Evolutionary conservation across 2,113 vertebrate genomes (phyloP).

Genomic region (Dendrocopos noguchii): DNA sequence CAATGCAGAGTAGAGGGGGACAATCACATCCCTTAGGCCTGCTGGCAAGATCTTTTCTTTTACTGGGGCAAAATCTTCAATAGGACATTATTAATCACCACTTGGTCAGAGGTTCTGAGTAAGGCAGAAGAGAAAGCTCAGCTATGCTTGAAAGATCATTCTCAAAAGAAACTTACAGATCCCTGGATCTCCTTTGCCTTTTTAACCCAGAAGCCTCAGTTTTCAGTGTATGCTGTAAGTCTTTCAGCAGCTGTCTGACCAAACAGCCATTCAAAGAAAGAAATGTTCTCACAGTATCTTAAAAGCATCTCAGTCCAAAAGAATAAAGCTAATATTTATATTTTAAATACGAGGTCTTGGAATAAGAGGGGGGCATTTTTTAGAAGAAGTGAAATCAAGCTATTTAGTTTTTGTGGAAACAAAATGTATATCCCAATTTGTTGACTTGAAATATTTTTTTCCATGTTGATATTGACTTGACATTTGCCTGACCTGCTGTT

Average conservation of each 20-base stretch:
- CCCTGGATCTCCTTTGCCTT: not conserved
- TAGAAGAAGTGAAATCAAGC: not conserved
- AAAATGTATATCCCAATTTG: not conserved
- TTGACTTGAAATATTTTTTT: not conserved
- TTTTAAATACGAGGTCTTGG: not conserved
- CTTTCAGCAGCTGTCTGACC: not conserved
- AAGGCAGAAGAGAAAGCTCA: not conserved
- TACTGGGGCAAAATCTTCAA: not conserved
- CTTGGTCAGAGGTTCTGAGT: not conserved
- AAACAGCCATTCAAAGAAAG: not conserved
- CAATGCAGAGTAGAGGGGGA: too few species aligned
- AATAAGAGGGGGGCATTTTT: not conserved
- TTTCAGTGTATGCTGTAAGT: not conserved
- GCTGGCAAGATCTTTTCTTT: not conserved
- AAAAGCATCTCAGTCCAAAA: not conserved
- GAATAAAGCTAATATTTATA: not conserved
- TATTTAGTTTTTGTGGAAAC: not conserved
- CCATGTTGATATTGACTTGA: not conserved
- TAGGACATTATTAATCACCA: not conserved
- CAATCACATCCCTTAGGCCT: too few species aligned
- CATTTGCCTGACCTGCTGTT: not conserved
- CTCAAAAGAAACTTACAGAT: not conserved
- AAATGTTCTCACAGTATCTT: not conserved
- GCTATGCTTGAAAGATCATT: not conserved
- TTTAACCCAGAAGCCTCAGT: not conserved